Evolutionary conservation across 1,140 invertebrate genomes (phyloP).

Genomic region (Protaetia brevitarsis): DNA sequence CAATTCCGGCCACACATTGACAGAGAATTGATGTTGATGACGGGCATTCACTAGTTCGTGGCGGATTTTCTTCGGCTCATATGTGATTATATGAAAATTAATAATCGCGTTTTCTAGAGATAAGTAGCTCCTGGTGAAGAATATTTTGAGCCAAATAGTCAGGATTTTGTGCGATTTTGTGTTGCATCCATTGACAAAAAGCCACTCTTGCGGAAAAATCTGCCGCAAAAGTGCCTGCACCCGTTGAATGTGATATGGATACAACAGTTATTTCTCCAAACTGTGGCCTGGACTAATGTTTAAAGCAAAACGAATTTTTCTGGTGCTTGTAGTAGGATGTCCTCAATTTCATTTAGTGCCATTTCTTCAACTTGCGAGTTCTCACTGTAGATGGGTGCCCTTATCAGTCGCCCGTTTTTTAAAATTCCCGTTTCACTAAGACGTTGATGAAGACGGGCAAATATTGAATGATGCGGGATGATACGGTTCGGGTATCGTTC

Average conservation of each 20-base stretch:
- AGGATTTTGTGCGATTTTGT: conserved; percentile 21
- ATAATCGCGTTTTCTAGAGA: conserved; percentile 41
- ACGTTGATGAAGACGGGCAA: too few species aligned
- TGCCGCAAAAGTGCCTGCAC: not conserved
- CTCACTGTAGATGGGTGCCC: too few species aligned
- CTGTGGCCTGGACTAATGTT: not conserved
- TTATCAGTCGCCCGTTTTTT: too few species aligned
- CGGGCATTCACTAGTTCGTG: conserved; percentile 39
- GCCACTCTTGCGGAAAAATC: conserved; percentile 11
- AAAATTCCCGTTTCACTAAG: too few species aligned
- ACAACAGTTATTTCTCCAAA: not conserved
- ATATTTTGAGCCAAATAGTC: conserved; percentile 8
- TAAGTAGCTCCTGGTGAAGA: conserved; percentile 46
- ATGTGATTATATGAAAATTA: conserved; percentile 47
- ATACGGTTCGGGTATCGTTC: too few species aligned
- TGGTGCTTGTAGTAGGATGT: conserved; percentile 23
- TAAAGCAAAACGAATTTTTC: conserved; percentile 18
- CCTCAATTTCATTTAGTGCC: conserved; percentile 24
- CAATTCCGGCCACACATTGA: conserved; percentile 24
- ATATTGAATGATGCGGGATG: too few species aligned
- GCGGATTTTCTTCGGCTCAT: conserved; percentile 47
- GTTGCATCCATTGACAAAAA: conserved; percentile 20
- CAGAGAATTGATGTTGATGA: conserved; percentile 45
- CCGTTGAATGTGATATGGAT: not conserved
- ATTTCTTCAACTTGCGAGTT: conserved; percentile 26